A percentile compares a stretch with the other conserved stretches of the same genome.
phyloP scores from a whole-genome alignment of 2,797 vertebrate genomes.

The Chrysolophus pictus region DNA sequence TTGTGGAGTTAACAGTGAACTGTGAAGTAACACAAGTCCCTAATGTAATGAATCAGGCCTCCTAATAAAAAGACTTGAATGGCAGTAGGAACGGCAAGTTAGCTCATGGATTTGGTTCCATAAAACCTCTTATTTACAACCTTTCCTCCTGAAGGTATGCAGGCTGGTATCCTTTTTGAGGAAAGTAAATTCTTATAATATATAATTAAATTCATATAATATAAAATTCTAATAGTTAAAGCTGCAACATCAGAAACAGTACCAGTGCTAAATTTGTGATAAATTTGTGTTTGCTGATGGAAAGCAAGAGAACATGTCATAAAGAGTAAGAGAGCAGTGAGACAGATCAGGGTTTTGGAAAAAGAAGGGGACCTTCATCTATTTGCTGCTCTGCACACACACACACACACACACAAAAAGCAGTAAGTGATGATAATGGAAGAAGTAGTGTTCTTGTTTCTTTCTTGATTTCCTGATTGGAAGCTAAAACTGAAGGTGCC shows the following conservation, averaged over 20 bases:
- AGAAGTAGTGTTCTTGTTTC: slow-evolving; percentile 53
- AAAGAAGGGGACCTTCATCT: neutral
- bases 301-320: neutral
- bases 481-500: neutral
- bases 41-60: neutral
- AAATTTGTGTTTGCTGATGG: neutral
- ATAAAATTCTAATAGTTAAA: neutral
- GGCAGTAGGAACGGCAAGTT: neutral
- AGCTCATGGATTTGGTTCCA: neutral
- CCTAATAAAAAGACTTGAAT: neutral
- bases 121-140: neutral
- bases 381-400: no score
- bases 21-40: neutral
- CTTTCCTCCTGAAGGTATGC: neutral
- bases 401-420: no score
- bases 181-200: neutral
- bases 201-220: no score
- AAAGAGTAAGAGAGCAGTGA: neutral
- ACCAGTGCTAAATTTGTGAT: neutral
- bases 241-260: neutral
- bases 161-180: neutral
- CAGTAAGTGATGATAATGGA: neutral
- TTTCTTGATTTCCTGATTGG: slow-evolving; percentile 4
- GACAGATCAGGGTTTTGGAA: neutral
- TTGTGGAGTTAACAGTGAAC: neutral